Conservation (phyloP, 1,140 invertebrate species). For the Tribolium madens region DNA sequence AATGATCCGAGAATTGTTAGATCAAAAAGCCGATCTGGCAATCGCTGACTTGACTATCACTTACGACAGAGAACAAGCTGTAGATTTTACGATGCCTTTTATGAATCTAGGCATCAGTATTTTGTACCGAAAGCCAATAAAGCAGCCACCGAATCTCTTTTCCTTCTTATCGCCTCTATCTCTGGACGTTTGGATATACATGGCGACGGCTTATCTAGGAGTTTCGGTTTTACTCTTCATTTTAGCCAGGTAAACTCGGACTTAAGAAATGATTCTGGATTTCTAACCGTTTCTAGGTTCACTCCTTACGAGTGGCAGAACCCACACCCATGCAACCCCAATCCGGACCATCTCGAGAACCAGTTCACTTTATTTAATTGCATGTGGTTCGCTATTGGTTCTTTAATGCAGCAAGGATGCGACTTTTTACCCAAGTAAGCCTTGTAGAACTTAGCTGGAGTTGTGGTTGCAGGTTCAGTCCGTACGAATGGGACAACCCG, state of each 20-base stretch:
- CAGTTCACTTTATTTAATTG: slow-evolving; percentile 93
- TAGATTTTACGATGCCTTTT: slow-evolving; percentile 96
- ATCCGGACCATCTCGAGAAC: slow-evolving; percentile 85
- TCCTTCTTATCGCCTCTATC: slow-evolving; percentile 95
- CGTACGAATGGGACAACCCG: slow-evolving; percentile 91
- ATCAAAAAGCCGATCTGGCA: slow-evolving; percentile 91
- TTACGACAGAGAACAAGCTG: slow-evolving; percentile 88
- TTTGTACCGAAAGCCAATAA: slow-evolving; percentile 90
- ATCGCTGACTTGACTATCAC: slow-evolving; percentile 95
- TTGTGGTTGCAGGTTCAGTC: slow-evolving; percentile 79
- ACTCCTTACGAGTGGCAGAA: slow-evolving; percentile 95
- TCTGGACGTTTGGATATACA: slow-evolving; percentile 96
- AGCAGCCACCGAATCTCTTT: slow-evolving; percentile 91
- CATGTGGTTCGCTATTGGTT: slow-evolving; percentile 96
- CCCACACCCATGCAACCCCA: slow-evolving; percentile 85
- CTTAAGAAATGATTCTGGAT: background rate
- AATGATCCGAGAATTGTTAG: slow-evolving; percentile 91
- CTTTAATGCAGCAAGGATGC: slow-evolving; percentile 93
- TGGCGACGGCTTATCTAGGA: slow-evolving; percentile 92
- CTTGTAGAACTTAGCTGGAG: slow-evolving; percentile 38
- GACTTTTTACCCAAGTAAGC: slow-evolving; percentile 92
- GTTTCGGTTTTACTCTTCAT: slow-evolving; percentile 95
- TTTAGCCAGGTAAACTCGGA: slow-evolving; percentile 80
- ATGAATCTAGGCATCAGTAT: slow-evolving; percentile 96
- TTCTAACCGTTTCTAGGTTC: slow-evolving; percentile 72